phyloP scores from a whole-genome alignment of 2,888 invertebrate genomes.

The Drosophila mercatorum region DNA sequence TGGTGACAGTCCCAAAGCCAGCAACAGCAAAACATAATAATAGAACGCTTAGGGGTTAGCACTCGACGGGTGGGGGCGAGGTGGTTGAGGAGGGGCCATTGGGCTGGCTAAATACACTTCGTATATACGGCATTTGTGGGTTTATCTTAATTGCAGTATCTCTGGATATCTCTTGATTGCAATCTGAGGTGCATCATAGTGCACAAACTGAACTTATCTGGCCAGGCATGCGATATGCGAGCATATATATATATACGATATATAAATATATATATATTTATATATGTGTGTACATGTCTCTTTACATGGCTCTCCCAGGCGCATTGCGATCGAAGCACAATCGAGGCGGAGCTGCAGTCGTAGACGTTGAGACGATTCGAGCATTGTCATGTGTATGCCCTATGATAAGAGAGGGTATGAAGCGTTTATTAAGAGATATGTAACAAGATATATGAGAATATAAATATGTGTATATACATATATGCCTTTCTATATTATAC shows the following conservation, averaged over 20 bases:
- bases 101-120: constrained; percentile 50
- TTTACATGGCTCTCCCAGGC: constrained; percentile 52
- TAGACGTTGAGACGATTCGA: constrained; percentile 55
- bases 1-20: constrained; percentile 43
- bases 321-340: constrained; percentile 60
- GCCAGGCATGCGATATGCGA: constrained; percentile 53
- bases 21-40: constrained; percentile 30
- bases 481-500: no score
- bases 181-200: constrained; percentile 72
- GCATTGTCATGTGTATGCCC: constrained; percentile 58
- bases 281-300: neutral
- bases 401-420: constrained; percentile 8
- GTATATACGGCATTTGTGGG: constrained; percentile 53
- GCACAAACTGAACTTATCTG: constrained; percentile 72
- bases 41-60: constrained; percentile 52
- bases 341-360: constrained; percentile 55
- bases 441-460: neutral
- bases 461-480: neutral
- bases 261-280: neutral
- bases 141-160: constrained; percentile 80
- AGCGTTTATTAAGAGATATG: neutral
- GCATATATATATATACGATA: neutral
- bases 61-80: constrained; percentile 3
- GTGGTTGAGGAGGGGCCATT: neutral
- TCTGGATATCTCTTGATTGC: constrained; percentile 70